These are phyloP conservation scores for Platerodrilus igneus DNA, from an alignment of 2,888 invertebrate genomes.

Conservation along the genomic window DNA sequence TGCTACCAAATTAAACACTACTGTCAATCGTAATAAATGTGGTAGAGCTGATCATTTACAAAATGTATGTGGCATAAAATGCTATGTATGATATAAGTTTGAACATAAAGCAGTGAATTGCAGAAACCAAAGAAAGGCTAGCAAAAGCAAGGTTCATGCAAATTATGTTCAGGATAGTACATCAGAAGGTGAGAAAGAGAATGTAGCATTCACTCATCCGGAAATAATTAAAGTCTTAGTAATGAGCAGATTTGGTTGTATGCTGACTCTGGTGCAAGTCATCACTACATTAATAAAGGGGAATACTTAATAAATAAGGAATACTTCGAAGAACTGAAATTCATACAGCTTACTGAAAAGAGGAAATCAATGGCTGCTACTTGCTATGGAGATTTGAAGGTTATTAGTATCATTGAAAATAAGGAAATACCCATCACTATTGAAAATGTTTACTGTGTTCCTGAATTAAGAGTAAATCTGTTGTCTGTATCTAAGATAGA, in stretches of 20 bases:
- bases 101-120: constrained; percentile 6
- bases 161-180: too few species aligned
- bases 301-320: constrained; percentile 1
- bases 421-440: constrained; percentile 14
- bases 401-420: constrained; percentile 19
- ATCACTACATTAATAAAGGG: constrained; percentile 10
- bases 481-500: constrained; percentile 7
- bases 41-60: constrained; percentile 35
- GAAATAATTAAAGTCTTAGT: too few species aligned
- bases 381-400: neutral
- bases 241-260: too few species aligned
- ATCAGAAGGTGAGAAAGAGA: too few species aligned
- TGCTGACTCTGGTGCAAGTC: too few species aligned
- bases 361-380: constrained; percentile 6
- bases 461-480: constrained; percentile 26
- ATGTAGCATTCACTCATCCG: too few species aligned
- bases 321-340: constrained; percentile 11
- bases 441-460: constrained; percentile 34
- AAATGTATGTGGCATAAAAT: constrained; percentile 29
- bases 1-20: constrained; percentile 22
- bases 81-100: constrained; percentile 3
- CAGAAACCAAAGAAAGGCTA: constrained; percentile 24
- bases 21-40: constrained; percentile 35
- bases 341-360: constrained; percentile 6
- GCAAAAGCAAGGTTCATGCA: neutral